These are phyloP conservation scores for Eledona agricola DNA, from an alignment of 2,888 invertebrate species.

Conservation along the genomic window DNA sequence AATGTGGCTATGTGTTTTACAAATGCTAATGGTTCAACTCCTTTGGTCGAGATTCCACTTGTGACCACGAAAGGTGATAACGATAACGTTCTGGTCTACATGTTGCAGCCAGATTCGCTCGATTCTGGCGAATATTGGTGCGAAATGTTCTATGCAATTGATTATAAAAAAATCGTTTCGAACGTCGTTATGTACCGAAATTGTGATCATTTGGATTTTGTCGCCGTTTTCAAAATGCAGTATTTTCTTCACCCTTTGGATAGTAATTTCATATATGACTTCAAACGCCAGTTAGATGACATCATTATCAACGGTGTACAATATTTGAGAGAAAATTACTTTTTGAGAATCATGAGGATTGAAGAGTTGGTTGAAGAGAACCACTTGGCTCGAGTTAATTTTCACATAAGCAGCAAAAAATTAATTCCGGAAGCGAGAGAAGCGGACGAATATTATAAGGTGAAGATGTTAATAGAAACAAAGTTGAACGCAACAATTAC, in stretches of 20 bases:
- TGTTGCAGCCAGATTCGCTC: slow-evolving; percentile 2
- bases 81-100: not conserved
- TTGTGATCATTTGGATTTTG: slow-evolving; percentile 43
- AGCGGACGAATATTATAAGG: too few species aligned
- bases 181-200: slow-evolving; percentile 33
- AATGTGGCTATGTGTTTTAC: slow-evolving; percentile 50
- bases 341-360: slow-evolving; percentile 3
- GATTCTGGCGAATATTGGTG: slow-evolving; percentile 53
- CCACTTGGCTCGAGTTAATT: not conserved
- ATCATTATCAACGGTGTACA: not conserved
- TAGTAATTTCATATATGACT: not conserved
- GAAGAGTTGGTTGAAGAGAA: slow-evolving; percentile 2
- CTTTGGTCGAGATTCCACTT: slow-evolving; percentile 2
- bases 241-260: slow-evolving; percentile 10
- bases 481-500: too few species aligned
- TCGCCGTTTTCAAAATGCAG: slow-evolving; percentile 38
- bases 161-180: slow-evolving; percentile 37
- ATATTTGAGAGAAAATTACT: not conserved
- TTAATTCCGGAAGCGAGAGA: too few species aligned
- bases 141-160: slow-evolving; percentile 47
- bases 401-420: slow-evolving; percentile 8
- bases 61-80: not conserved
- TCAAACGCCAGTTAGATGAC: not conserved
- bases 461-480: too few species aligned
- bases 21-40: slow-evolving; percentile 36